These are phyloP conservation scores for Odocoileus virginianus DNA, from an alignment of 2,113 vertebrate genomes.

Conservation along the genomic window DNA sequence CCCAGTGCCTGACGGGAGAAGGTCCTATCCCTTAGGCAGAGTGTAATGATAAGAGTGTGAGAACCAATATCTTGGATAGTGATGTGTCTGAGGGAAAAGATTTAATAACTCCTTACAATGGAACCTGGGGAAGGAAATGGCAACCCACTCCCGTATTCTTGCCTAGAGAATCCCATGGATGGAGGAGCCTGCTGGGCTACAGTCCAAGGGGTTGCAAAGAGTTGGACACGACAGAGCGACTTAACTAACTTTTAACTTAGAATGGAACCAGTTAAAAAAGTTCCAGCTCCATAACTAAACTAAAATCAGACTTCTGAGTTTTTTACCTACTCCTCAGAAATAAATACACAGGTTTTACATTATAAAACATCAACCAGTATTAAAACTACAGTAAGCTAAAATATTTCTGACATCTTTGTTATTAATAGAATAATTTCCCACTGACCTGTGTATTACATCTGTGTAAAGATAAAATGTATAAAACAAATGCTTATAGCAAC, in stretches of 20 bases:
- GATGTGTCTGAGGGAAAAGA: neutral
- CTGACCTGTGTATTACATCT: neutral
- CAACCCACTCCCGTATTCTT: too few relatives aligned
- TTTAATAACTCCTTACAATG: neutral
- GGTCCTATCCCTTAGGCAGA: neutral
- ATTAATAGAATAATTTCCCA: neutral
- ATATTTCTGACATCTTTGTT: neutral
- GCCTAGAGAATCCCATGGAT: too few relatives aligned
- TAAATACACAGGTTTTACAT: neutral
- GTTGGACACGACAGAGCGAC: too few relatives aligned
- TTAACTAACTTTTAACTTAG: neutral
- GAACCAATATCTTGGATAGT: neutral
- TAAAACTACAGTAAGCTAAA: neutral
- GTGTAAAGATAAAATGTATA: neutral
- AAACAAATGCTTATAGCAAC: neutral
- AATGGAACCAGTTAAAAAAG: neutral
- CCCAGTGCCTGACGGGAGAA: neutral
- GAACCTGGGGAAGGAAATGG: neutral
- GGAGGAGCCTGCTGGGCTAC: too few relatives aligned
- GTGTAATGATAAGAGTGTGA: neutral
- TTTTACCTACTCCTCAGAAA: neutral
- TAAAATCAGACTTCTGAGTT: neutral
- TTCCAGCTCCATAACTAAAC: neutral
- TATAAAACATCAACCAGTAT: neutral
- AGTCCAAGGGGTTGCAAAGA: too few relatives aligned